Percentiles rank a stretch among this genome's conserved stretches.
These are phyloP conservation scores for Scotopteryx bipunctaria DNA, from an alignment of 2,888 invertebrate species.

Conservation along the genomic window DNA sequence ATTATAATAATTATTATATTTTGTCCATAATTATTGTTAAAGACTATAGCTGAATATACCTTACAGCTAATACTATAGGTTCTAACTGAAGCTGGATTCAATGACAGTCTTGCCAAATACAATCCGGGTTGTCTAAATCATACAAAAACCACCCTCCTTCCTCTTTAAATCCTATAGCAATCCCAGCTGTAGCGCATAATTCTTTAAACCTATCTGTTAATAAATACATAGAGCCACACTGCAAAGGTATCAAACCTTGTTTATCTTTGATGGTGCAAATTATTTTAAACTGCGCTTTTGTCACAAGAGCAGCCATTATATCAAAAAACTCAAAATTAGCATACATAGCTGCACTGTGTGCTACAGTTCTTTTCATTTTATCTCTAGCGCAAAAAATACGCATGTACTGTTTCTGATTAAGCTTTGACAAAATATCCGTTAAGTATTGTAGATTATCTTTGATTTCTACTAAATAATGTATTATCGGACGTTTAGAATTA, in stretches of 20 bases:
- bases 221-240: not conserved
- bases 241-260: slow-evolving; percentile 4
- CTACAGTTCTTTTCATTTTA: not conserved
- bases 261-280: slow-evolving; percentile 8
- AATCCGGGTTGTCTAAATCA: slow-evolving; percentile 6
- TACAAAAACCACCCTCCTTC: slow-evolving; percentile 13
- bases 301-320: not conserved
- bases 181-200: slow-evolving; percentile 2
- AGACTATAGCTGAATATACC: too few species aligned
- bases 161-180: slow-evolving; percentile 4
- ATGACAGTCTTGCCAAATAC: slow-evolving; percentile 1
- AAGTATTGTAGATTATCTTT: slow-evolving; percentile 2
- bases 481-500: not conserved
- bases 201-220: slow-evolving; percentile 2
- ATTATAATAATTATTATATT: too few species aligned
- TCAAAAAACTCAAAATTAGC: slow-evolving; percentile 8
- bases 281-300: not conserved
- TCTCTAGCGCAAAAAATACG: slow-evolving; percentile 7
- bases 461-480: slow-evolving; percentile 2
- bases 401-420: slow-evolving; percentile 5
- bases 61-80: too few species aligned
- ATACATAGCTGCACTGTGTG: slow-evolving; percentile 10
- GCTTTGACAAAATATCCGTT: not conserved
- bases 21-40: too few species aligned
- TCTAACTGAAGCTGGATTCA: not conserved